phyloP scores from a whole-genome alignment of 2,888 invertebrate species.

The Erebia ligea region DNA sequence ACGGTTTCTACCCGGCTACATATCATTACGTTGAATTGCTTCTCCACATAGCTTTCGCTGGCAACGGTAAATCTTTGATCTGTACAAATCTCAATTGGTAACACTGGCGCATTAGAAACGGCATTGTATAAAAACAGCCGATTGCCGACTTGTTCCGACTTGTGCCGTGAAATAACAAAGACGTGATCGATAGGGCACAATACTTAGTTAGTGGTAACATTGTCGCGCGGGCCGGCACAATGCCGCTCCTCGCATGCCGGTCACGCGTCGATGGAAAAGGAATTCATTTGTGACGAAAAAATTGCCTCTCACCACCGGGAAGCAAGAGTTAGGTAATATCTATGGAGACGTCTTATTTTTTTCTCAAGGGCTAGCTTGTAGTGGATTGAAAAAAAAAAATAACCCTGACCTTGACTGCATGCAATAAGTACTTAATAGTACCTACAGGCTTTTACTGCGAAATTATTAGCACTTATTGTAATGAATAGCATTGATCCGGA shows the following conservation, averaged over 20 bases:
- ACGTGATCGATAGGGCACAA: slow-evolving; percentile 39
- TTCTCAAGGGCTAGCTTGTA: too few relatives aligned
- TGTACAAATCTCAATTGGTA: not conserved
- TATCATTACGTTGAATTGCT: too few relatives aligned
- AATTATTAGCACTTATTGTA: too few relatives aligned
- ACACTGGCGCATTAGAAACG: slow-evolving; percentile 34
- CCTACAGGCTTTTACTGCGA: too few relatives aligned
- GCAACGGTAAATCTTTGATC: too few relatives aligned
- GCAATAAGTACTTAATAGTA: too few relatives aligned
- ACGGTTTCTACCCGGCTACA: too few relatives aligned
- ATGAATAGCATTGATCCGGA: too few relatives aligned
- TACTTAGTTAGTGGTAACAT: slow-evolving; percentile 43
- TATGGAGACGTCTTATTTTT: slow-evolving; percentile 14
- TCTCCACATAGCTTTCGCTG: too few relatives aligned
- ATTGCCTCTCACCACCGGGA: slow-evolving; percentile 31
- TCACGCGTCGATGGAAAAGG: slow-evolving; percentile 57
- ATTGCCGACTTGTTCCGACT: slow-evolving; percentile 13
- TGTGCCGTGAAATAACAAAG: slow-evolving; percentile 35
- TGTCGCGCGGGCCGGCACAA: slow-evolving; percentile 36
- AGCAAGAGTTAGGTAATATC: slow-evolving; percentile 16
- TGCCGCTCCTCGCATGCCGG: slow-evolving; percentile 49
- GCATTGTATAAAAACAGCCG: slow-evolving; percentile 32
- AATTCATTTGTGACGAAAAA: slow-evolving; percentile 65
- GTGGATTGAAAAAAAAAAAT: too few relatives aligned
- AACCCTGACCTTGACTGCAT: too few relatives aligned